Conservation (phyloP, 1,140 invertebrate genomes). For the Diorhabda carinulata region DNA sequence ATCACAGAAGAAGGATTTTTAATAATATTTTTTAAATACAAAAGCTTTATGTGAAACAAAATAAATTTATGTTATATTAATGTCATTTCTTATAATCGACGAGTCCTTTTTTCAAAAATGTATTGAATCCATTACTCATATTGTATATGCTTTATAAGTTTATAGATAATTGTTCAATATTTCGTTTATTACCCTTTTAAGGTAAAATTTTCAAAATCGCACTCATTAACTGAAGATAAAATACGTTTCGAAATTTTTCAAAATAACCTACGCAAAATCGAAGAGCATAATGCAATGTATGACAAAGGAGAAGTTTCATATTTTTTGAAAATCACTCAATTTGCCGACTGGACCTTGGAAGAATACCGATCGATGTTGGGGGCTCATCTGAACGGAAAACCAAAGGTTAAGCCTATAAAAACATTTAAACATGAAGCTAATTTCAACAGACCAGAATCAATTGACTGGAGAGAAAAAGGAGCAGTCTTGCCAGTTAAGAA, state of each 20-base stretch:
- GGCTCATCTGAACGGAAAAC: too few species aligned
- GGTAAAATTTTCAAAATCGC: constrained; percentile 17
- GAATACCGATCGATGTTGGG: not conserved
- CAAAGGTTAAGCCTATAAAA: too few species aligned
- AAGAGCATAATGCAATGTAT: constrained; percentile 15
- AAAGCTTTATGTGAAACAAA: too few species aligned
- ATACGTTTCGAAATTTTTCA: constrained; percentile 15
- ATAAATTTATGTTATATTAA: too few species aligned
- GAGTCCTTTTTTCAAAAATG: too few species aligned
- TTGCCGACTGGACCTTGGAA: constrained; percentile 10
- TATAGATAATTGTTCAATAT: too few species aligned
- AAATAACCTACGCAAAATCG: constrained; percentile 17
- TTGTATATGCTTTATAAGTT: too few species aligned
- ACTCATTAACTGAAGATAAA: constrained; percentile 23
- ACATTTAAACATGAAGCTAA: not conserved
- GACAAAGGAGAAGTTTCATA: constrained; percentile 8
- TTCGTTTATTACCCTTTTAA: not conserved
- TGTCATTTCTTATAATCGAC: too few species aligned
- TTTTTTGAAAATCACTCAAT: constrained; percentile 6
- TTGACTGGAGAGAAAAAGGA: constrained; percentile 34
- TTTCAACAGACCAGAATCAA: not conserved
- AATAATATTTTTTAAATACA: too few species aligned
- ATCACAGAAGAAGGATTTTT: too few species aligned
- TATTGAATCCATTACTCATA: too few species aligned
- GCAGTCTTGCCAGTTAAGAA: constrained; percentile 38